Conservation (phyloP, 2,888 invertebrate genomes). For the Beris chalybata region DNA sequence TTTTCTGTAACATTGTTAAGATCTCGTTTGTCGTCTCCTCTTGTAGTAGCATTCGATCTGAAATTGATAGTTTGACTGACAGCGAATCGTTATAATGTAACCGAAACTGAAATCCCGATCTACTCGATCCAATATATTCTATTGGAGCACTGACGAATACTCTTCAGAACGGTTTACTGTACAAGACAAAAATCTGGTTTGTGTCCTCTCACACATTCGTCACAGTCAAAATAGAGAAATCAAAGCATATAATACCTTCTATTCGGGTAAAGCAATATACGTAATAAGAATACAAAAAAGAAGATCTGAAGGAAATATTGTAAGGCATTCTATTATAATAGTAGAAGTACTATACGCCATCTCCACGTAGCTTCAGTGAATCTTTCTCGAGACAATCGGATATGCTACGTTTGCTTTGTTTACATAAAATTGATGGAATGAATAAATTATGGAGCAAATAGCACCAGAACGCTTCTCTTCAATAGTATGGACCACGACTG, state of each 20-base stretch:
- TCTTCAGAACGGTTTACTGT: slow-evolving; percentile 7
- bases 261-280: slow-evolving; percentile 25
- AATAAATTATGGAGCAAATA: slow-evolving; percentile 25
- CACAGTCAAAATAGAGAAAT: slow-evolving; percentile 56
- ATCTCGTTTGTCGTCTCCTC: slow-evolving; percentile 30
- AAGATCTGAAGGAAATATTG: neutral
- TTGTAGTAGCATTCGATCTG: slow-evolving; percentile 1
- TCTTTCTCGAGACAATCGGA: neutral
- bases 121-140: neutral
- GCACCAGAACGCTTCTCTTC: no score
- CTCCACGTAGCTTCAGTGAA: neutral
- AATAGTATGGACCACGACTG: no score
- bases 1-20: slow-evolving; percentile 35
- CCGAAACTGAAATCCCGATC: neutral
- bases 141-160: slow-evolving; percentile 8
- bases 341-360: neutral
- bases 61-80: slow-evolving; percentile 37
- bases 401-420: slow-evolving; percentile 28
- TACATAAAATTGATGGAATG: slow-evolving; percentile 33
- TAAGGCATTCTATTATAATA: neutral
- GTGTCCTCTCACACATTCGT: slow-evolving; percentile 47
- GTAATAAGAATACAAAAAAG: slow-evolving; percentile 20
- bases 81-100: slow-evolving; percentile 40
- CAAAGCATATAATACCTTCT: slow-evolving; percentile 36
- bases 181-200: slow-evolving; percentile 34